Conservation (phyloP, 2,888 invertebrate species). For the Clivina fossor region DNA sequence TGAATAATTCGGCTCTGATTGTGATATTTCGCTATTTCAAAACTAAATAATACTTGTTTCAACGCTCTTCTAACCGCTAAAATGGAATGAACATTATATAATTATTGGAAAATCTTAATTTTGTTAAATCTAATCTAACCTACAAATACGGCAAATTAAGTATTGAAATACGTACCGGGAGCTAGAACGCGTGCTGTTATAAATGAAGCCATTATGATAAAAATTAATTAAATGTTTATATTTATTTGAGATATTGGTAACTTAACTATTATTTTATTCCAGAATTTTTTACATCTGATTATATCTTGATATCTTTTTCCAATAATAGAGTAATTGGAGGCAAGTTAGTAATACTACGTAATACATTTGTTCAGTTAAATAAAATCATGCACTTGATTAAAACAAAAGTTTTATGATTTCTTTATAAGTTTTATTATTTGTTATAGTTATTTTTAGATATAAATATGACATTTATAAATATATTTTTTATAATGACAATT, state of each 20-base stretch:
- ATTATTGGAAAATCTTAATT: constrained; percentile 3
- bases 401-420: no score
- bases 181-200: constrained; percentile 47
- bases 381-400: no score
- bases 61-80: constrained; percentile 53
- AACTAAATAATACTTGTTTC: constrained; percentile 51
- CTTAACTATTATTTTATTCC: constrained; percentile 11
- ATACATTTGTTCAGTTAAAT: no score
- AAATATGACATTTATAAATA: no score
- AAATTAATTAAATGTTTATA: not conserved
- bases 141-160: constrained; percentile 4
- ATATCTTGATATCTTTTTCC: no score
- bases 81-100: constrained; percentile 41
- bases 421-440: no score
- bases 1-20: constrained; percentile 45
- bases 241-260: constrained; percentile 1
- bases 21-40: constrained; percentile 50
- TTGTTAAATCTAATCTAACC: constrained; percentile 10
- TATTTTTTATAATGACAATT: no score
- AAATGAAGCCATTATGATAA: constrained; percentile 46
- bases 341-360: no score
- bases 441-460: no score
- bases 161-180: constrained; percentile 44
- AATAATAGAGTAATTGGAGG: no score
- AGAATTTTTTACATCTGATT: constrained; percentile 26